Evolutionary conservation across 2,888 invertebrate species (phyloP).

Genomic region (Allygus modestus): DNA sequence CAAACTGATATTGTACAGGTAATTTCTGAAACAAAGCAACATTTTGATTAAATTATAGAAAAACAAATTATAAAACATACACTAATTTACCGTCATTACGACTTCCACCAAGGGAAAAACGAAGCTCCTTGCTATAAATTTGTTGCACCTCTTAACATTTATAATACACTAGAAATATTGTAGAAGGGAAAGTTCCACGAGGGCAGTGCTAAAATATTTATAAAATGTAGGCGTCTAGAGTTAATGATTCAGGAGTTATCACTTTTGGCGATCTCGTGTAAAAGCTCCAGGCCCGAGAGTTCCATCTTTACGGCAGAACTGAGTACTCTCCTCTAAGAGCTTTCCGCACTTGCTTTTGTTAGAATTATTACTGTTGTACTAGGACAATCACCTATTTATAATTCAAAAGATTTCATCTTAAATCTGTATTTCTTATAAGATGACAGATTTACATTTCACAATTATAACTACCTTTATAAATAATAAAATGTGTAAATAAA

Average conservation of each 20-base stretch:
- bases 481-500: too few species aligned
- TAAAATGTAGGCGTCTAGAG: conserved; percentile 47
- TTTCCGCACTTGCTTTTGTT: conserved; percentile 4
- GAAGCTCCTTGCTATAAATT: too few species aligned
- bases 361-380: background rate
- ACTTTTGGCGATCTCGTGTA: conserved; percentile 6
- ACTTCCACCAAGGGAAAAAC: too few species aligned
- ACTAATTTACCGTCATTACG: too few species aligned
- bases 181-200: background rate
- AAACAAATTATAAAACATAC: conserved; percentile 57
- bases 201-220: conserved; percentile 33
- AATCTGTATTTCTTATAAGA: too few species aligned
- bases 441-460: too few species aligned
- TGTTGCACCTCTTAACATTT: too few species aligned
- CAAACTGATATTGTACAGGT: conserved; percentile 93
- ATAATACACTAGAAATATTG: background rate
- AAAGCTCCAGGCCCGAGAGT: background rate
- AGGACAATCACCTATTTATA: too few species aligned
- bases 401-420: too few species aligned
- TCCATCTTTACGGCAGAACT: background rate
- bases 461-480: too few species aligned
- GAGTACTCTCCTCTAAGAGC: background rate
- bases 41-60: background rate
- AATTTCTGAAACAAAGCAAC: conserved; percentile 82
- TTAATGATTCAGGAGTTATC: conserved; percentile 50